These are phyloP conservation scores for Aulostomus chinensis DNA, from an alignment of 2,797 vertebrate genomes.

Conservation along the genomic window DNA sequence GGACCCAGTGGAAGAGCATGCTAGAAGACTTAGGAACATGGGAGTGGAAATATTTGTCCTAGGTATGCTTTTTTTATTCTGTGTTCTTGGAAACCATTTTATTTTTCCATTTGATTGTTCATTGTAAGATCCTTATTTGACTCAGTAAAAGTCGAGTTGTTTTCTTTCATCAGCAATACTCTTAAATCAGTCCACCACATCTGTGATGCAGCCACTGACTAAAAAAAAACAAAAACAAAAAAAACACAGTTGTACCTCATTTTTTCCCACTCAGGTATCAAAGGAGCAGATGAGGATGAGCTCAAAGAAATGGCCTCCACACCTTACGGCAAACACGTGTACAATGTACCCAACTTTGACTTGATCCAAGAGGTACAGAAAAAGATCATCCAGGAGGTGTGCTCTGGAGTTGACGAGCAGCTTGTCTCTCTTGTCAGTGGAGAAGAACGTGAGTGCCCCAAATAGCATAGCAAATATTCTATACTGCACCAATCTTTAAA, in stretches of 20 bases:
- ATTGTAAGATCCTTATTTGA: conserved; percentile 42
- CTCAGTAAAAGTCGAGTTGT: conserved; percentile 31
- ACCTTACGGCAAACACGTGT: conserved; percentile 92
- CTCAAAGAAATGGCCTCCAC: conserved; percentile 93
- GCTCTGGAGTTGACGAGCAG: conserved; percentile 94
- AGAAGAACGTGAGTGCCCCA: conserved; percentile 88
- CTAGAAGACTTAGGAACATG: conserved; percentile 89
- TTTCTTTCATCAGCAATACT: conserved; percentile 16
- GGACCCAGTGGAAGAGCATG: conserved; percentile 94
- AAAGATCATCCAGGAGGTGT: conserved; percentile 92
- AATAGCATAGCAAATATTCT: neutral
- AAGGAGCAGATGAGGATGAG: conserved; percentile 97
- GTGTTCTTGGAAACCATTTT: conserved; percentile 57
- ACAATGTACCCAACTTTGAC: conserved; percentile 96
- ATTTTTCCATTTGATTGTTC: conserved; percentile 58
- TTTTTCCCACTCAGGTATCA: conserved; percentile 87
- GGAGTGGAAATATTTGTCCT: conserved; percentile 98
- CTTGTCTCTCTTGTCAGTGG: conserved; percentile 88
- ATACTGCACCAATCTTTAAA: neutral
- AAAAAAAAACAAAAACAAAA: conserved; percentile 17
- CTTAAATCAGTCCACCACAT: conserved; percentile 40
- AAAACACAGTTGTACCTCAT: conserved; percentile 17
- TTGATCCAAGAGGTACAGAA: conserved; percentile 91
- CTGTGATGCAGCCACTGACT: conserved; percentile 39
- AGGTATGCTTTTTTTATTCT: conserved; percentile 78